Evolutionary conservation across 2,888 invertebrate genomes (phyloP), one percentile per base, ranked within the genome.

Genomic region (Agriopis aurantiaria): DNA sequence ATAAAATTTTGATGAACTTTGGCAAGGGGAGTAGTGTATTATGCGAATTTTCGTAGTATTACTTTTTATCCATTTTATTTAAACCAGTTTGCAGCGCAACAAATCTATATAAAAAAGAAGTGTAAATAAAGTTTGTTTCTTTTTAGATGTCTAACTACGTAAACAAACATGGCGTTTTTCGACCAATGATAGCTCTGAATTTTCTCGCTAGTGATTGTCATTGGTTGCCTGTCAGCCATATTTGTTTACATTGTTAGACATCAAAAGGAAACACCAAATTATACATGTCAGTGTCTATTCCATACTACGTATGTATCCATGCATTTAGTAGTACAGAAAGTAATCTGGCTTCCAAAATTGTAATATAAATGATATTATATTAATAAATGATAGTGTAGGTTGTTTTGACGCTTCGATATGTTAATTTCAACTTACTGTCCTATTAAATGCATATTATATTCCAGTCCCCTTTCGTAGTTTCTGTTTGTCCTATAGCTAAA

Each of bases 391-490:
- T 69, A 69, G 69, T 48, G 66, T 59, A 63, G 40, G 45, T 74
- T 74, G 71, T 78, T 75, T 68, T 66, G 58, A 72, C 71, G 67
- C 75, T 72, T 68, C 49, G 48, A 65, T 68, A 68, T 76, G 68
- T 72, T 66, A 67, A 62, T 75, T 79, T 48, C 14, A 23, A 60
- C 70, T 63, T 75, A 77, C 70, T 74, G 78, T 83, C 81, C 77
- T 84, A 79, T 74, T 76, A 67, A 75, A 70, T 83, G 84, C 86
- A 84, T 76, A 78, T 72, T 89, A 88, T 92, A 92, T 90, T 91
- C 88, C 86, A 79, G 83, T 78, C 89, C 86, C 91, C 87, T 91
- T 84, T 78, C 59, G 88, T 92, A 93, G 91, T 80, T 77, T 85
- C 84, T 85, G 85, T 89, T 77, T 86, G 81, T 86, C 90, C 85